Conservation (phyloP, 1,140 invertebrate genomes). For the Sycobia sp. region DNA sequence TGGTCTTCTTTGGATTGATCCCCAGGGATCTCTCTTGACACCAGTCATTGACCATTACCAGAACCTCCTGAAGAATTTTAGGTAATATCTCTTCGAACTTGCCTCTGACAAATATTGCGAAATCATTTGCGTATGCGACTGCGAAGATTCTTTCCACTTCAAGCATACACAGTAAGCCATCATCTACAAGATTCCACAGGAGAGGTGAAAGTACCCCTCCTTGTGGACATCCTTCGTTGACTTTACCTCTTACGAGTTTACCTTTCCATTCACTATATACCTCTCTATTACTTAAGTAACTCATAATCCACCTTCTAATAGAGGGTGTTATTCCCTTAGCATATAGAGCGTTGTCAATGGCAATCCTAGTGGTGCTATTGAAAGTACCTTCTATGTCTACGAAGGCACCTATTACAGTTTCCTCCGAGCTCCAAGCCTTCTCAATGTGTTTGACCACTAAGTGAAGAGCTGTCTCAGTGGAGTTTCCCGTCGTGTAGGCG, state of each 20-base stretch:
- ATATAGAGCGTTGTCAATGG: conserved; percentile 11
- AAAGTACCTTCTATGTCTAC: conserved; percentile 35
- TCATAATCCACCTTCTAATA: neutral
- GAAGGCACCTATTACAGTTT: conserved; percentile 12
- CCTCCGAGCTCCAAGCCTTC: neutral
- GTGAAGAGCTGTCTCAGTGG: neutral
- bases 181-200: conserved; percentile 29
- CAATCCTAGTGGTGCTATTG: conserved; percentile 21
- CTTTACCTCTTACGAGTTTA: neutral
- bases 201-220: conserved; percentile 33
- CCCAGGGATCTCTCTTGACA: neutral
- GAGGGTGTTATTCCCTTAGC: neutral
- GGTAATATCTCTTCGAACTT: neutral
- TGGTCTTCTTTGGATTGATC: conserved; percentile 11
- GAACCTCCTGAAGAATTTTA: neutral
- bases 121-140: conserved; percentile 19
- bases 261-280: conserved; percentile 2
- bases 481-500: neutral
- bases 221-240: conserved; percentile 31
- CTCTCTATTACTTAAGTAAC: neutral
- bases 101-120: conserved; percentile 10
- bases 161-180: conserved; percentile 18
- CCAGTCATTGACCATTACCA: neutral
- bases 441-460: neutral
- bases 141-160: neutral